Evolutionary conservation across 1,140 invertebrate genomes (phyloP), one percentile per base, ranked within the genome.

Genomic region (Hyphantria cunea): DNA sequence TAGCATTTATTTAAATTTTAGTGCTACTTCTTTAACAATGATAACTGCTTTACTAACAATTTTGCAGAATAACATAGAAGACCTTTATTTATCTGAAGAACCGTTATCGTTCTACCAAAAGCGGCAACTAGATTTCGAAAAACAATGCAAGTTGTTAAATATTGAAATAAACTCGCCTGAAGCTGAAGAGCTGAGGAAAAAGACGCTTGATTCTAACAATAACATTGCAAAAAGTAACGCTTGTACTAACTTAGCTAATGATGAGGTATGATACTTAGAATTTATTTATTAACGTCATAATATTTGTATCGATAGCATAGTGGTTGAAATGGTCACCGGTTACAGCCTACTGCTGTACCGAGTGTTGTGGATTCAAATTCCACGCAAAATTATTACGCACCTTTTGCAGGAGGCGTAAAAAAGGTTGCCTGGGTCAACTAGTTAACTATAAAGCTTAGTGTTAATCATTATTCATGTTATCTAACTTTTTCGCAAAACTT

Each of bases 1-100:
- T 25, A 5, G 17, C 5, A 25, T 25, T 25, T 25, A 25, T 25
- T 25, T 25, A 3, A 5, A 25, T 25, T 25, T 25, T 7, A 39
- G 2, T 39, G n/a, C 37, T n/a, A 7, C 37, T 39, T 39, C 7
- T 44, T 44, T 37, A 12, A 49, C 60, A 42, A 37, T 34, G 17
- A 25, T 25, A 25, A 25, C 17, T 37, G 32, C 15, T 61, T 54
- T 13, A 77, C 66, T 78, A 82, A 80, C 64, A 68, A 59, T 62
- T 75, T 90, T 89, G 6, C 87, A 92, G 89, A 80, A 68, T 52
- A 82, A 80, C 31, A 64, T 79, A 49, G 87, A 90, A 69, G 82
- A 85, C 25, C 56, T 82, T 44, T 73, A 82, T 25, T 54, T 74
- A 61, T 82, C 82, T 49, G 84, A 88, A 60, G 85, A 88, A 60